Evolutionary conservation across 2,888 invertebrate species (phyloP), one percentile per base, ranked within the genome.

Genomic region (Dromius quadrimaculatus): DNA sequence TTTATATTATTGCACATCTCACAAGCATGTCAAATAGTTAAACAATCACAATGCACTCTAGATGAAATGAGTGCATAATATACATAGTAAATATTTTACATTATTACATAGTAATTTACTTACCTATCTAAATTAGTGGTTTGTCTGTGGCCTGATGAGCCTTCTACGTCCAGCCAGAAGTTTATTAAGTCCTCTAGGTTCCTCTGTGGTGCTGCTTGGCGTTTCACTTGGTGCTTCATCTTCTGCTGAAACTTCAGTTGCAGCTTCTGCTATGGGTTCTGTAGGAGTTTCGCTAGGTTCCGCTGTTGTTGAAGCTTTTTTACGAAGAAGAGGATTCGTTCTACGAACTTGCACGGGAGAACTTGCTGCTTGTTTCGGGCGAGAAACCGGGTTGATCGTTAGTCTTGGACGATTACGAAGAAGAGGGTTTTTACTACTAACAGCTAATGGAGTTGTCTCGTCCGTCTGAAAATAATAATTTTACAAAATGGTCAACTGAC

Each of bases 91-190:
- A 41, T 54, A 28, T 32, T 66, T 68, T 68, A 68, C 68, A 68
- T 65, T 34, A 65, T 68, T 68, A 68, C 66, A 68, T 17, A 65
- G 65, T 68, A 68, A 41, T 43, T 57, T 57, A 57, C 54, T 68
- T 68, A 68, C 15, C 41, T 22, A 36, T 66, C 20, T 68, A 47
- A 36, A 28, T 68, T 36, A 68, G 41, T 43, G 28, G 19, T 32
- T 32, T 19, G 50, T 20, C 9, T 11, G 6, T 2, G 59, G 57
- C 22, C 59, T n/a, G 22, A 88, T 87, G 76, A 91, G 84, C 79
- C 92, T 88, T 78, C 89, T 85, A 75, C 92, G 84, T 50, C 90
- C 88, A 1, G 91, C 90, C 54, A 92, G 83, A 28, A 92, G 84
- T 36, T 91, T 90, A 76, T 86, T 86, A 0, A 91, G 82, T 0